A percentile compares a stretch with the other conserved stretches of the same genome.
Conservation (phyloP, 2,113 vertebrate genomes). For the Eudyptes chrysolophus region DNA sequence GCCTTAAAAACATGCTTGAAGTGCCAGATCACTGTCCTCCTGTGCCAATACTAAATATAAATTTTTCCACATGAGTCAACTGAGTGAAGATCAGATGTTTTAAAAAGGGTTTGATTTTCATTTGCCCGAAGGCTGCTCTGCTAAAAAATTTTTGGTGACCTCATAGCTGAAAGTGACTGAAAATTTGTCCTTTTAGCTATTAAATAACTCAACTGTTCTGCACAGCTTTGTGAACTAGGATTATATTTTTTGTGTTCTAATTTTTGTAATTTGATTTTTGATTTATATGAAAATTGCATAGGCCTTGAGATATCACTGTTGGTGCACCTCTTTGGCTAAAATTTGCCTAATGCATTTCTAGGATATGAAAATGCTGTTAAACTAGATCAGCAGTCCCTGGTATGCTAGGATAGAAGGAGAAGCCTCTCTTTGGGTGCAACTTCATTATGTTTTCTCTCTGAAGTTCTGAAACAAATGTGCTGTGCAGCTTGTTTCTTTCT, state of each 20-base stretch:
- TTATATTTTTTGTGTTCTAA: background rate
- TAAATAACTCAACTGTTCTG: background rate
- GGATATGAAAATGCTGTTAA: background rate
- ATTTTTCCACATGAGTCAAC: background rate
- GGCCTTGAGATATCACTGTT: background rate
- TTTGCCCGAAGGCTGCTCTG: background rate
- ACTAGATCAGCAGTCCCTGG: background rate
- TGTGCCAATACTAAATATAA: conserved; percentile 28
- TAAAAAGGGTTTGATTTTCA: conserved; percentile 1
- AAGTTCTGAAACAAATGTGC: background rate
- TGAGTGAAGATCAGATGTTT: conserved; percentile 9
- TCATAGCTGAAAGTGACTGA: background rate
- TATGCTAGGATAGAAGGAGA: background rate
- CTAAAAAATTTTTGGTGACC: background rate
- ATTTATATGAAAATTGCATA: background rate
- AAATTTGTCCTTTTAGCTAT: background rate
- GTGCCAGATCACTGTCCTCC: background rate
- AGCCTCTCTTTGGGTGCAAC: background rate
- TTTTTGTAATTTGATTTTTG: background rate
- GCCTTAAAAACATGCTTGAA: background rate
- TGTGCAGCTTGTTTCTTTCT: background rate
- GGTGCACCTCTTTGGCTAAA: background rate
- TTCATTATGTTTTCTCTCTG: background rate
- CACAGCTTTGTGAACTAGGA: background rate
- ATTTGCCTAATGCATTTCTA: background rate